Evolutionary conservation across 1,140 invertebrate species (phyloP).

Genomic region (Lepidotrigona ventralis): DNA sequence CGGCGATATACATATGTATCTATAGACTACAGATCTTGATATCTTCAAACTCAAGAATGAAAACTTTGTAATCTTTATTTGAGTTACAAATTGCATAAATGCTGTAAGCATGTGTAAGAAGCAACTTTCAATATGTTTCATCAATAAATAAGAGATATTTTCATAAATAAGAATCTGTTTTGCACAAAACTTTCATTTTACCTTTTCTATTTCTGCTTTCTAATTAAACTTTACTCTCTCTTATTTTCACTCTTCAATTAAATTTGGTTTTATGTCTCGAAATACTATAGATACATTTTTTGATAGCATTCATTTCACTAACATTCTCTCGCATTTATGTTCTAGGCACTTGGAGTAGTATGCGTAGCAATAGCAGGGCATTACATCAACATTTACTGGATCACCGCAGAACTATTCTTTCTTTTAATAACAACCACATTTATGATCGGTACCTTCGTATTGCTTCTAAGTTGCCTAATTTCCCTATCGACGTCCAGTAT

Average conservation of each 20-base stretch:
- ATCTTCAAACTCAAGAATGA: neutral
- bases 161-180: neutral
- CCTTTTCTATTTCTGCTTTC: too few species aligned
- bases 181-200: too few species aligned
- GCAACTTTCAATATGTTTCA: neutral
- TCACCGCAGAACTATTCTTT: constrained; percentile 84
- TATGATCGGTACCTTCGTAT: constrained; percentile 87
- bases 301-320: neutral
- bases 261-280: neutral
- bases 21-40: neutral
- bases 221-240: too few species aligned
- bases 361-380: constrained; percentile 85
- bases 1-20: neutral
- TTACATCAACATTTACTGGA: constrained; percentile 75
- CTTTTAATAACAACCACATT: constrained; percentile 87
- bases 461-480: constrained; percentile 86
- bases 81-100: neutral
- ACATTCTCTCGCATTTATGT: constrained; percentile 30
- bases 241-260: too few species aligned
- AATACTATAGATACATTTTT: too few species aligned
- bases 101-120: neutral
- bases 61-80: neutral
- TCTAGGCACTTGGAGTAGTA: constrained; percentile 87
- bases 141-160: neutral
- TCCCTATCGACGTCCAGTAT: constrained; percentile 89